phyloP scores from a whole-genome alignment of 1,140 invertebrate species.

The Nasonia longicornis region DNA sequence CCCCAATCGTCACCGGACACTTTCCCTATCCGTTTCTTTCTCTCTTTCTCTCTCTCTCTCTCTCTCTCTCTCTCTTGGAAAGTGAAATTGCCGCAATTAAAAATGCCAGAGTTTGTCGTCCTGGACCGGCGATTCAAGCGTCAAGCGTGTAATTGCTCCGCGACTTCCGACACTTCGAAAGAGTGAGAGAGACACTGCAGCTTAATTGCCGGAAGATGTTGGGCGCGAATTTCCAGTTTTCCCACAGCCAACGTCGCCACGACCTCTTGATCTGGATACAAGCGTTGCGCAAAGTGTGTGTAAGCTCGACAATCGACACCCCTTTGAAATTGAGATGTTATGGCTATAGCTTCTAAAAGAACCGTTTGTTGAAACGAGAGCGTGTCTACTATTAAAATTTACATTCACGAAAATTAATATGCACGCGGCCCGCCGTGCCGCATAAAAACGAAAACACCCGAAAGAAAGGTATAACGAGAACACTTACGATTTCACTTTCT shows the following conservation, averaged over 20 bases:
- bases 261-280: slow-evolving; percentile 15
- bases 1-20: no score
- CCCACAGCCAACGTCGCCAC: background rate
- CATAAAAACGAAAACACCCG: background rate
- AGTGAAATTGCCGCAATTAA: background rate
- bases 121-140: background rate
- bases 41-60: no score
- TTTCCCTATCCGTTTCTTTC: no score
- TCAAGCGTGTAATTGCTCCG: background rate
- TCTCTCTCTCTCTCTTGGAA: background rate
- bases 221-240: slow-evolving; percentile 21
- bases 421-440: background rate
- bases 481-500: slow-evolving; percentile 28
- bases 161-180: background rate
- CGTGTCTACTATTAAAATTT: background rate
- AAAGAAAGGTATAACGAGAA: background rate
- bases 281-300: background rate
- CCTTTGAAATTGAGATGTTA: no score
- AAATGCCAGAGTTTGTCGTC: background rate
- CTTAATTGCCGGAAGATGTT: background rate
- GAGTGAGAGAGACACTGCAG: background rate
- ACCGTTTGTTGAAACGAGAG: background rate
- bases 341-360: no score
- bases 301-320: background rate
- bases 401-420: background rate